Percentiles rank a stretch among this genome's conserved stretches.
Conservation (phyloP, 1,140 invertebrate species). For the Hestina assimilis region DNA sequence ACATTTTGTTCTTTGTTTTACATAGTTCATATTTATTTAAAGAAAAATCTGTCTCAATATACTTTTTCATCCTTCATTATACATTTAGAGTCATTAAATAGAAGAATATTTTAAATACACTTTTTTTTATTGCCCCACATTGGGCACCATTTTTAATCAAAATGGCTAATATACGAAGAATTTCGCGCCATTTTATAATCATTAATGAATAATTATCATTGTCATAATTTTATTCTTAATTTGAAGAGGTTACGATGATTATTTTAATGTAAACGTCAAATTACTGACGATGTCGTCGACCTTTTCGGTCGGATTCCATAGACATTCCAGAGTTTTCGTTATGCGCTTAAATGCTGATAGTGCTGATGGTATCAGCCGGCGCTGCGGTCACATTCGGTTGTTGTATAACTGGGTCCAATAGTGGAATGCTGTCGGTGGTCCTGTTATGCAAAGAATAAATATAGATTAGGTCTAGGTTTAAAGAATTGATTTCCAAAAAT, state of each 20-base stretch:
- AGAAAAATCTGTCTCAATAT: too few relatives aligned
- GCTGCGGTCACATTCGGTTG: conserved; percentile 60
- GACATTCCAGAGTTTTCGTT: background rate
- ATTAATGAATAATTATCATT: background rate
- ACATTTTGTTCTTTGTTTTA: too few relatives aligned
- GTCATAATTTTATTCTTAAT: too few relatives aligned
- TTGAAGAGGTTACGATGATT: too few relatives aligned
- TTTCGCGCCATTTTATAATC: background rate
- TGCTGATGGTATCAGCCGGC: conserved; percentile 69
- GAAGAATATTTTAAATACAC: too few relatives aligned
- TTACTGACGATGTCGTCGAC: background rate
- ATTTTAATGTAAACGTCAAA: background rate
- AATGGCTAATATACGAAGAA: background rate
- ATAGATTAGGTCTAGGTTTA: too few relatives aligned
- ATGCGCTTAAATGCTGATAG: conserved; percentile 64
- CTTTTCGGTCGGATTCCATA: background rate
- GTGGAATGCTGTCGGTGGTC: conserved; percentile 68
- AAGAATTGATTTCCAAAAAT: too few relatives aligned
- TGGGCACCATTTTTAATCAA: background rate
- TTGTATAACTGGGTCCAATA: conserved; percentile 60
- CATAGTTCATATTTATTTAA: too few relatives aligned
- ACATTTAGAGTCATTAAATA: too few relatives aligned
- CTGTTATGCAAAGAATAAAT: too few relatives aligned
- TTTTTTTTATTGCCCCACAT: too few relatives aligned
- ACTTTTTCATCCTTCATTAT: too few relatives aligned